phyloP scores from a whole-genome alignment of 2,888 invertebrate species.

The Cataglyphis altisquamis region DNA sequence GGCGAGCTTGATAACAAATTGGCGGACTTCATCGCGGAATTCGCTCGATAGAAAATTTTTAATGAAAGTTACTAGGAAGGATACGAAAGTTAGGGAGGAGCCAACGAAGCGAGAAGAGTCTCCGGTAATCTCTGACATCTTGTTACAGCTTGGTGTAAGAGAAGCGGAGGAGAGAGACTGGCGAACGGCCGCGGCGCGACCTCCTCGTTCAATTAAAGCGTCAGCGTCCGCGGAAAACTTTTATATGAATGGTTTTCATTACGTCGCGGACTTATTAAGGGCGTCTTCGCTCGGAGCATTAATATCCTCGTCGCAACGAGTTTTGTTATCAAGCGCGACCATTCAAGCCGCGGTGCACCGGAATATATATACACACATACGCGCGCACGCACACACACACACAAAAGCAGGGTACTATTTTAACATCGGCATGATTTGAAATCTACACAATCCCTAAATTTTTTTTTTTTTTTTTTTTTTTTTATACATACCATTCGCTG shows the following conservation, averaged over 20 bases:
- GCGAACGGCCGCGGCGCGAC: slow-evolving; percentile 60
- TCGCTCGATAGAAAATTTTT: slow-evolving; percentile 71
- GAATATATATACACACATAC: neutral
- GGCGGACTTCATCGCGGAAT: slow-evolving; percentile 61
- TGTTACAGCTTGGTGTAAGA: slow-evolving; percentile 67
- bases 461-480: neutral
- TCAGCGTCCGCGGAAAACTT: slow-evolving; percentile 82
- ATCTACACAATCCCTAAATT: slow-evolving; percentile 1
- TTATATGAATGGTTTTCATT: slow-evolving; percentile 85
- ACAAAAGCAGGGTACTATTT: slow-evolving; percentile 13
- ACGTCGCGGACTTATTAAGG: slow-evolving; percentile 84
- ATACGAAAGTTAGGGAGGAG: slow-evolving; percentile 35
- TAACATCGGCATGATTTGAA: slow-evolving; percentile 21
- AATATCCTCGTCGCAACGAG: slow-evolving; percentile 78
- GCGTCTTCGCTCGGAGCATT: slow-evolving; percentile 77
- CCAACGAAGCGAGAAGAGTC: slow-evolving; percentile 49
- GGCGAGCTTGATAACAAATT: slow-evolving; percentile 71
- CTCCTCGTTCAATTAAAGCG: slow-evolving; percentile 82
- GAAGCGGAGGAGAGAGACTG: slow-evolving; percentile 58
- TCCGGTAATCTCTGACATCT: slow-evolving; percentile 75
- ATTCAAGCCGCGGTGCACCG: slow-evolving; percentile 57
- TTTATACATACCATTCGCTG: slow-evolving; percentile 23
- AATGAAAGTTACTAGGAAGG: slow-evolving; percentile 68
- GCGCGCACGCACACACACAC: neutral
- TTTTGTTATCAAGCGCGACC: slow-evolving; percentile 78